Evolutionary conservation across 2,888 invertebrate genomes (phyloP).

Genomic region (Chesias legatella): DNA sequence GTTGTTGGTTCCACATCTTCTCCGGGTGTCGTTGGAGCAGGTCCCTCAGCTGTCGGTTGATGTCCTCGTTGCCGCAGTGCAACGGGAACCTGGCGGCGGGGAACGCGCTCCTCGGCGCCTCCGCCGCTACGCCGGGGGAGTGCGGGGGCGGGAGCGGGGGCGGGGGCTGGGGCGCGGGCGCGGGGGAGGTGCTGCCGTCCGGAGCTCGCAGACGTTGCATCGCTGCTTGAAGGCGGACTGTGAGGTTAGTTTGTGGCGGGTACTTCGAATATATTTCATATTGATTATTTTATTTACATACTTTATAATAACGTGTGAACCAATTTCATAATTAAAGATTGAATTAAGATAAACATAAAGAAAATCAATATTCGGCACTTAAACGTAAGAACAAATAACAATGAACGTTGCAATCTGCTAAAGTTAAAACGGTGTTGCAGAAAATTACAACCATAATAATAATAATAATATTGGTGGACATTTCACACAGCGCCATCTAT

Average conservation of each 20-base stretch:
- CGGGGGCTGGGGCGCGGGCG: constrained; percentile 33
- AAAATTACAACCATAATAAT: no score
- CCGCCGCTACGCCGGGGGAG: constrained; percentile 39
- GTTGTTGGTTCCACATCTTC: constrained; percentile 80
- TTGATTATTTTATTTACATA: no score
- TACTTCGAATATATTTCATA: not conserved
- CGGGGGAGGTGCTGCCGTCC: constrained; percentile 37
- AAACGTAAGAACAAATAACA: no score
- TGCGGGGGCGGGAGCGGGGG: constrained; percentile 33
- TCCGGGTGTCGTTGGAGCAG: constrained; percentile 88
- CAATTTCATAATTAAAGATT: no score
- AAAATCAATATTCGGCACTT: no score
- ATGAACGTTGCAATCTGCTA: no score
- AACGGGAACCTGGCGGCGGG: constrained; percentile 69
- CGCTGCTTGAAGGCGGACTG: constrained; percentile 50
- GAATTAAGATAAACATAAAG: no score
- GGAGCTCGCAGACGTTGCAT: constrained; percentile 68
- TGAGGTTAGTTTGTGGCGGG: constrained; percentile 26
- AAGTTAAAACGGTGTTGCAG: no score
- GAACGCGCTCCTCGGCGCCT: constrained; percentile 65
- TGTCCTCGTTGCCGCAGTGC: constrained; percentile 73
- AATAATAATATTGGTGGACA: no score
- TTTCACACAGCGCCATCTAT: no score
- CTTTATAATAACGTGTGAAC: no score
- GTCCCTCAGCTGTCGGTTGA: constrained; percentile 89